Evolutionary conservation across 2,797 vertebrate genomes (phyloP), one percentile per base, ranked within the genome.

Genomic region (Siniperca scherzeri): DNA sequence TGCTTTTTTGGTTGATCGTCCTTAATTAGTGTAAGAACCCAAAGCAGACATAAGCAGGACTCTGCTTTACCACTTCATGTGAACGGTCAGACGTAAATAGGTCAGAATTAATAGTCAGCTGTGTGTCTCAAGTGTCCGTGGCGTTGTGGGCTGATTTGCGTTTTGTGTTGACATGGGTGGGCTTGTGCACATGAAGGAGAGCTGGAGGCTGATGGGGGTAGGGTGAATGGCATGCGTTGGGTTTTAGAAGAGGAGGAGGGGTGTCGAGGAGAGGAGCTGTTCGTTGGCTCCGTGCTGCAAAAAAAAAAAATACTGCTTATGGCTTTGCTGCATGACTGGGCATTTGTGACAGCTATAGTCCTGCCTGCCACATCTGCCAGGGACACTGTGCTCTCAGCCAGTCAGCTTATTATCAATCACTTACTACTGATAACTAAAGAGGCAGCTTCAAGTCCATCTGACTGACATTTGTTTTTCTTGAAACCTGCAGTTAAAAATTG

Each of bases 281-380:
- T 94, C 87, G 93, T 95, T 95, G 94, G 94, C 92, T 94, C 70
- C 2, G 67, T 77, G 87, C 88, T 86, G 85, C 82, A 66, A 70
- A 84, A 74, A 46, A 78, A 74, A 80, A 83, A 89, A 92, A 92
- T 89, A 90, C 50, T 87, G 93, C 92, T 94, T 91, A 93, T 94
- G 93, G 93, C 92, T 95, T 94, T 95, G 87, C 94, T 95, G 95
- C 94, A 94, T 95, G 95, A 95, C 94, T 95, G 93, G 95, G 91
- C 94, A 96, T 96, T 95, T 95, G 95, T 95, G 94, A 95, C 94
- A 94, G 92, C 91, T 88, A 89, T 91, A 93, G 93, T 91, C 86
- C 93, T 91, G 90, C 89, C 92, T 87, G 93, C 88, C 90, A 94
- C 93, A 95, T 95, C 93, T 95, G 93, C 92, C 89, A 85, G 84